phyloP scores from a whole-genome alignment of 2,797 vertebrate species.

The Gambelia wislizenii region DNA sequence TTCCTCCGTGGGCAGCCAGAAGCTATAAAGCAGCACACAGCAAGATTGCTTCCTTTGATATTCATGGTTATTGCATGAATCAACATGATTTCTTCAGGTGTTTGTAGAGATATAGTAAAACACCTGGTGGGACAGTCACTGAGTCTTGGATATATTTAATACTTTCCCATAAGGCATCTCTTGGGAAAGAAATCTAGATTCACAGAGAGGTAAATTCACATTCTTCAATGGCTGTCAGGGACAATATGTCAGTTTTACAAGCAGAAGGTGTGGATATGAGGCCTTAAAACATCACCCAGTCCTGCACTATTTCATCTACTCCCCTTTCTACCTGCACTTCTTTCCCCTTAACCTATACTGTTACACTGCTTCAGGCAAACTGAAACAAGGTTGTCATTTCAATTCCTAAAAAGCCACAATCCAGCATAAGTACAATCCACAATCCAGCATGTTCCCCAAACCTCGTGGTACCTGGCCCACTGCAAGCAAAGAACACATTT shows the following conservation, averaged over 20 bases:
- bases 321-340: background rate
- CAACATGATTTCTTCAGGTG: slow-evolving; percentile 11
- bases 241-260: slow-evolving; percentile 21
- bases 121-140: background rate
- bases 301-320: background rate
- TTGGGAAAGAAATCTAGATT: background rate
- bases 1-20: background rate
- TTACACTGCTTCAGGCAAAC: background rate
- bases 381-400: background rate
- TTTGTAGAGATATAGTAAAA: slow-evolving; percentile 9
- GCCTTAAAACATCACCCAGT: slow-evolving; percentile 1
- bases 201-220: slow-evolving; percentile 12
- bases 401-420: background rate
- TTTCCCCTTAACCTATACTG: background rate
- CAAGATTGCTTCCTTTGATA: slow-evolving; percentile 20
- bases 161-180: background rate
- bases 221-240: background rate
- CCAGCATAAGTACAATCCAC: too few relatives aligned
- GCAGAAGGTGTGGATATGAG: slow-evolving; percentile 16
- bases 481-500: too few relatives aligned
- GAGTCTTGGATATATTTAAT: background rate
- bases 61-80: slow-evolving; percentile 14
- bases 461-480: too few relatives aligned
- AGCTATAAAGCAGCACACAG: slow-evolving; percentile 1
- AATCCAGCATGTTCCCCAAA: too few relatives aligned